Evolutionary conservation across 1,140 invertebrate species (phyloP), one percentile per base, ranked within the genome.

Genomic region (Argopecten irradians): DNA sequence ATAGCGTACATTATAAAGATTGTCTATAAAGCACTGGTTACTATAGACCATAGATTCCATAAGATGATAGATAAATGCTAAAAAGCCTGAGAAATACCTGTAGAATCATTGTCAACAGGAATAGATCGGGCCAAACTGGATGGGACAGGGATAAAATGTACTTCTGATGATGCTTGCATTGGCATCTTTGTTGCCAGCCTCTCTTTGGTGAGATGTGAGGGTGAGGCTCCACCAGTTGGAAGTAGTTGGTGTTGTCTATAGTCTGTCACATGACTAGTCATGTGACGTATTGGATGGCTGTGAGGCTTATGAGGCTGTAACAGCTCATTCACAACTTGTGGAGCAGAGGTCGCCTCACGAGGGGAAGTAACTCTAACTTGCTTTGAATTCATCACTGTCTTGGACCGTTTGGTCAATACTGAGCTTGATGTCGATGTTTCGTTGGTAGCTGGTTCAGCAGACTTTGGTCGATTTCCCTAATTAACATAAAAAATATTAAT

Each of bases 301-400:
- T 34, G 34, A 39, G 83, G 83, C 36, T 19, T 41, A 34, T 55
- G 83, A n/a, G 87, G 87, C 34, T 88, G 87, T 14, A 88, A 43
- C 22, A 88, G 43, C 33, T 88, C 87, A 71, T 88, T 88, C 28
- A 88, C 87, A 46, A 88, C 83, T 39, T 88, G 87, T 84, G 41
- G 32, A 13, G 33, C 41, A 13, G 34, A 35, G n/a, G 28, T 87
- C n/a, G 9, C 83, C 82, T 28, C 55, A 35, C 33, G 9, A 36
- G 19, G 28, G 46, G 35, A 35, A 36, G 2, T 35, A 16, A 34
- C 35, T 46, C 41, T 87, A 8, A 34, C 11, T 71, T 71, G n/a
- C 13, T 28, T 46, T 46, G 43, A 28, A 71, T 71, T n/a, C 16
- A n/a, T 71, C n/a, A 11, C n/a, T 16, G 55, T 71, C 55, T 71